Base-by-base conservation (phyloP, 2,113 vertebrate genomes). In the Hypomesus transpacificus region DNA sequence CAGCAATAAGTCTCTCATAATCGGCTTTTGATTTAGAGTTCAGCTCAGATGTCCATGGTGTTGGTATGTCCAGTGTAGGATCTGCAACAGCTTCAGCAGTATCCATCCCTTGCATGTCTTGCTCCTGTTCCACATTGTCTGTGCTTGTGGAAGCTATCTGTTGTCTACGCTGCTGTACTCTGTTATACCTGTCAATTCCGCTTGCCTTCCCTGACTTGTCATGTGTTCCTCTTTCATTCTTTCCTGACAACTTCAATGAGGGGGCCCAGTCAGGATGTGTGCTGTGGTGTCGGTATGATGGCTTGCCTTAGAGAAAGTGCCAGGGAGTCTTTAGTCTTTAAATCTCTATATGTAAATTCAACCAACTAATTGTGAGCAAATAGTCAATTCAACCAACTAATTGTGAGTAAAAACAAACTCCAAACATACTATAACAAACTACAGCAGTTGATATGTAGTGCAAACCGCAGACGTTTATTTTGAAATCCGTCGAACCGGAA, bases 281-380 rank as follows among this genome's bases (percentile, higher is more conserved):
- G 54, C 54, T 57, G 54, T 57, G 17, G 20, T 57, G 54, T 57
- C 17, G 54, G 54, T 16, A 57, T 57, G 54, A 18, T 57, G 54
- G 54, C 54, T 57, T 57, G 54, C 54, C 54, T 57, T n/a, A 57
- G 20, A 57, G 54, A 57, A 57, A 57, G 17, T 57, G 54, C 54
- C 20, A 24, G 24, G 24, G 24, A 24, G 24, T 24, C 24, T 24
- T 24, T 24, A 24, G 24, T 24, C 24, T 24, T 24, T 24, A 24
- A 24, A 24, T 24, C 24, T 24, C 24, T 24, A 24, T 24, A 24
- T 24, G 24, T 24, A 24, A 24, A 24, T 24, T 24, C 24, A 24
- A 24, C 24, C 1, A 24, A 24, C 24, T 24, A 24, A 24, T n/a
- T 57, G 54, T 57, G 5, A 57, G 54, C 17, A 57, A 57, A n/a